Evolutionary conservation across 2,113 vertebrate genomes (phyloP).

Genomic region (Phyllopteryx taeniolatus): DNA sequence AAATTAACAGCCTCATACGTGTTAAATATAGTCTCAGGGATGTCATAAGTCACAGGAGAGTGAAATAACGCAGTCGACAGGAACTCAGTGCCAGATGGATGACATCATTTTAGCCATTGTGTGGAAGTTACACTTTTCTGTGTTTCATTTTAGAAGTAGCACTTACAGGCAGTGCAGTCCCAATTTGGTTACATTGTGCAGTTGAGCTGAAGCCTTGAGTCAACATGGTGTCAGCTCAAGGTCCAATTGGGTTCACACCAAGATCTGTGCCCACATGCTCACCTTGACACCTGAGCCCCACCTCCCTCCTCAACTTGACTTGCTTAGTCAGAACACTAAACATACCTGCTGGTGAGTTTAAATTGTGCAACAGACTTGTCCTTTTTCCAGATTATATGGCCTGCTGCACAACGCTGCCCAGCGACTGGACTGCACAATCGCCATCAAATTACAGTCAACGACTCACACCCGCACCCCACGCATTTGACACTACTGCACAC

Average conservation of each 20-base stretch:
- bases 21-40: slow-evolving; percentile 39
- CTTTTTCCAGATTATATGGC: not conserved
- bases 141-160: slow-evolving; percentile 6
- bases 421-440: no score
- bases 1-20: slow-evolving; percentile 60
- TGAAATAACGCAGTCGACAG: slow-evolving; percentile 9
- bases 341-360: slow-evolving; percentile 2
- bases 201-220: slow-evolving; percentile 37
- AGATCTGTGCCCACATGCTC: slow-evolving; percentile 9
- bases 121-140: slow-evolving; percentile 35
- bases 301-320: slow-evolving; percentile 30
- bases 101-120: slow-evolving; percentile 23
- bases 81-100: not conserved
- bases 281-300: slow-evolving; percentile 35
- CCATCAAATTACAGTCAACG: not conserved
- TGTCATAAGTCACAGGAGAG: slow-evolving; percentile 33
- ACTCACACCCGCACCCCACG: not conserved
- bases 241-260: slow-evolving; percentile 28
- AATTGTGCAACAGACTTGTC: slow-evolving; percentile 2
- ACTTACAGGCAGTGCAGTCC: slow-evolving; percentile 20
- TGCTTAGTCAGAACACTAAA: slow-evolving; percentile 11
- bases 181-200: slow-evolving; percentile 24
- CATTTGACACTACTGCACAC: no score
- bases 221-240: slow-evolving; percentile 24
- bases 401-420: no score